Base-by-base conservation (phyloP, 2,888 invertebrate genomes). In the Parnassius mnemosyne region DNA sequence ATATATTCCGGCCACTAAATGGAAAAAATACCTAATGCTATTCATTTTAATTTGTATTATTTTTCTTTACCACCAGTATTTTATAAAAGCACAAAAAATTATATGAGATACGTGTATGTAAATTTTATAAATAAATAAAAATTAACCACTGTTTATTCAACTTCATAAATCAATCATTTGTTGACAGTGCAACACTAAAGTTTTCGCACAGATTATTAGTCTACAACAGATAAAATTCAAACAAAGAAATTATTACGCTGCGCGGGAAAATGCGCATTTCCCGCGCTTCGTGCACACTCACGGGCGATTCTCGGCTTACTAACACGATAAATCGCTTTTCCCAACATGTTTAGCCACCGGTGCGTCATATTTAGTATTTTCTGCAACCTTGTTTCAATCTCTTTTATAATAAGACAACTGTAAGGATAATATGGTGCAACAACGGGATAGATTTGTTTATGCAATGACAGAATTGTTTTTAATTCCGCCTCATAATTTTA, bases 191-290 rank as follows among this genome's bases (percentile, higher is more conserved):
- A 49, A 49, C 49, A 49, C 49, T 46, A 46, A 3, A 51, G 11
- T 25, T 20, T 51, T 34, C 9, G 25, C 25, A 51, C 25, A 5
- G 51, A 25, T 25, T 51, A 25, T 5, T 25, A 51, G 20, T 51
- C 9, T 25, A 51, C 51, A 51, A 51, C 34, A 51, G 51, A 34
- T 49, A 49, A 53, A 11, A 12, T 7, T 9, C 41, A 34, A 58
- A 63, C 62, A 63, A 63, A 58, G 58, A 20, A 54, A n/a, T n/a
- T 54, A 58, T 63, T 54, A 57, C 61, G 54, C 49, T n/a, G 59
- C 53, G 53, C 53, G 58, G 62, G 62, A 51, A 55, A 44, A 16
- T 2, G 16, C 25, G 43, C 13, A 0, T 60, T 47, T 47, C 62
- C 62, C 62, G 62, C 57, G 53, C 54, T 10, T n/a, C 62, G 58